Percentiles rank a stretch among this genome's conserved stretches.
These are phyloP conservation scores for Lophotriccus pileatus DNA, from an alignment of 2,797 vertebrate genomes.

Conservation along the genomic window DNA sequence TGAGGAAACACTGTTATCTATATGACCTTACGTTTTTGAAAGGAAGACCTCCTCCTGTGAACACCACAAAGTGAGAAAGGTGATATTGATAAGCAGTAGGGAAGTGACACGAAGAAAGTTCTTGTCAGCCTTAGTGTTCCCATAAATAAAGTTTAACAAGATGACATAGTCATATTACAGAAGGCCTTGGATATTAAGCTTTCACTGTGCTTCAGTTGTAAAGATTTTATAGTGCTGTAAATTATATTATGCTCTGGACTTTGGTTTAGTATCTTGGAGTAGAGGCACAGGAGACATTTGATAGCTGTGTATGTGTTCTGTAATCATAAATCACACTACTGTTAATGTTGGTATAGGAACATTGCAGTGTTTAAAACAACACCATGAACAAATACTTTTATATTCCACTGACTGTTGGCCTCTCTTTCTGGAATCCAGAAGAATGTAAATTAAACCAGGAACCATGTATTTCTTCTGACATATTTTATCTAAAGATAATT, in stretches of 20 bases:
- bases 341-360: constrained; percentile 50
- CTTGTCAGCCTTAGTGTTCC: constrained; percentile 58
- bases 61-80: constrained; percentile 42
- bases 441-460: constrained; percentile 22
- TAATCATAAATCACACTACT: constrained; percentile 54
- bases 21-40: constrained; percentile 32
- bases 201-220: constrained; percentile 76
- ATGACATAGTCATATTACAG: constrained; percentile 77
- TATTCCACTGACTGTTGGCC: background rate
- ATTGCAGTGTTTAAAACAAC: constrained; percentile 42
- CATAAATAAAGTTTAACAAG: constrained; percentile 83
- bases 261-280: constrained; percentile 73
- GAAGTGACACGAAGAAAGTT: constrained; percentile 34
- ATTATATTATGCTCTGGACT: constrained; percentile 80
- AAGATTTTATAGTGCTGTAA: constrained; percentile 81
- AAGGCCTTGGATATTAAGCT: constrained; percentile 73
- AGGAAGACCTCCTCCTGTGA: constrained; percentile 35
- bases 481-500: constrained; percentile 6
- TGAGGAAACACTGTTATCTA: background rate
- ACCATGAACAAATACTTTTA: constrained; percentile 34
- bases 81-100: constrained; percentile 58
- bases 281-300: constrained; percentile 52
- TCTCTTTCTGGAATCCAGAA: constrained; percentile 5
- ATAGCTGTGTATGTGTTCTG: constrained; percentile 56
- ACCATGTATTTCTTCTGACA: background rate